Percentiles rank a stretch among this genome's conserved stretches.
Conservation (phyloP, 2,888 invertebrate genomes). For the Steinernema hermaphroditum region DNA sequence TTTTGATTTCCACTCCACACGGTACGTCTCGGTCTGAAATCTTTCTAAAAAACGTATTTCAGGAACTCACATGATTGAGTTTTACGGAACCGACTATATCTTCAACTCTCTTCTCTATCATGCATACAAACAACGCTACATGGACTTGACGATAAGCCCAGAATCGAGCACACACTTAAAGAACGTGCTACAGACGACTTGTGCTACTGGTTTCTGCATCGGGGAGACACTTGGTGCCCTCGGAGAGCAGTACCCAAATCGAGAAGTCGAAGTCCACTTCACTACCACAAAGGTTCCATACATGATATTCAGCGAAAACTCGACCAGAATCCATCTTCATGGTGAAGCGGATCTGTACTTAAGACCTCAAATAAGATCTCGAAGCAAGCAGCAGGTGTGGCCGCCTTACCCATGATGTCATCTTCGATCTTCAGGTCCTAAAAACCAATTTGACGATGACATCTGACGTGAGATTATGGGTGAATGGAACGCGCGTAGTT, state of each 20-base stretch:
- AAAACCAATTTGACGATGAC: conserved; percentile 64
- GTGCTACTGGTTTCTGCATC: conserved; percentile 60
- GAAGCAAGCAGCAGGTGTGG: conserved; percentile 54
- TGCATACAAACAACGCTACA: conserved; percentile 59
- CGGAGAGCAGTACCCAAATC: conserved; percentile 61
- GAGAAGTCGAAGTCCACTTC: conserved; percentile 54
- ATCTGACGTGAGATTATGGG: conserved; percentile 61
- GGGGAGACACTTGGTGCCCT: conserved; percentile 64
- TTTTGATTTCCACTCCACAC: conserved; percentile 60
- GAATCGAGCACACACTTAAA: conserved; percentile 49
- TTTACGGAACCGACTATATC: conserved; percentile 63
- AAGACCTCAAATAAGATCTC: conserved; percentile 48
- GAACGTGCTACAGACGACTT: conserved; percentile 60
- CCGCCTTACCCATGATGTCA: neutral
- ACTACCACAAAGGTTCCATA: conserved; percentile 58
- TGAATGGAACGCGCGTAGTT: conserved; percentile 51
- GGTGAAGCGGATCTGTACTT: conserved; percentile 63
- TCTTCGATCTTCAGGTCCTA: conserved; percentile 47
- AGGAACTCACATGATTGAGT: conserved; percentile 65
- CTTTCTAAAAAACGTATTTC: too few species aligned
- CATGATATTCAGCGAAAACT: conserved; percentile 62
- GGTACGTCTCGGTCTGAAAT: conserved; percentile 45
- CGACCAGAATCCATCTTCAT: conserved; percentile 61
- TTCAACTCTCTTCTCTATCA: conserved; percentile 66
- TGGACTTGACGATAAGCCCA: conserved; percentile 62